Base-by-base conservation (phyloP, 2,113 vertebrate genomes). In the Microtus richardsoni region DNA sequence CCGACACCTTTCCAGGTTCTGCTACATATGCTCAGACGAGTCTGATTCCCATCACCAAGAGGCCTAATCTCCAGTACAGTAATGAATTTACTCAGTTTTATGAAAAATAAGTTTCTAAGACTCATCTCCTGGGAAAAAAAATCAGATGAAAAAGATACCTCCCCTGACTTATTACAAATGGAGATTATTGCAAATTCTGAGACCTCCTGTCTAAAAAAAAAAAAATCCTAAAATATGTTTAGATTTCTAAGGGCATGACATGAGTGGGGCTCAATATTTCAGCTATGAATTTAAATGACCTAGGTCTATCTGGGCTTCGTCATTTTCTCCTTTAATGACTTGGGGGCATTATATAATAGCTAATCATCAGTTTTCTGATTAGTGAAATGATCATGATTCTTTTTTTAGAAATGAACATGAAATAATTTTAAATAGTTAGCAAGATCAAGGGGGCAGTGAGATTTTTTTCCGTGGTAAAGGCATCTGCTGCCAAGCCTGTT, bases 321-420 rank as follows among this genome's bases (percentile, higher is more conserved):
- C 80, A 73, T 91, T 95, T 93, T 91, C 92, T 91, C 60, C 36
- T 75, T 47, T 16, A 85, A 85, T 92, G 52, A 90, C 47, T 80
- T 66, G 7, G 7, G 9, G 28, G 1, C 30, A 91, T 89, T 83
- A 83, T 39, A 71, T 75, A 75, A 28, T 88, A 80, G 6, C 71
- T 84, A 91, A 91, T 12, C 49, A 28, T 89, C n/a, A 75, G 19
- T 60, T 88, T 80, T 14, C 71, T 49, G 70, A 64, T 87, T n/a
- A 66, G 4, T 80, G 86, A 88, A 91, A 49, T 71, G 17, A 93
- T 10, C 3, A 30, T 49, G 16, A 58, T 26, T 17, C 16, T 79
- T 66, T 66, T 64, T 80, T 13, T 26, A 75, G 78, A 80, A 36
- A 7, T 36, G 14, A 88, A 30, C n/a, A 80, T n/a, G 78, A 92